Conservation (phyloP, 2,113 vertebrate genomes). For the Echinops telfairi region DNA sequence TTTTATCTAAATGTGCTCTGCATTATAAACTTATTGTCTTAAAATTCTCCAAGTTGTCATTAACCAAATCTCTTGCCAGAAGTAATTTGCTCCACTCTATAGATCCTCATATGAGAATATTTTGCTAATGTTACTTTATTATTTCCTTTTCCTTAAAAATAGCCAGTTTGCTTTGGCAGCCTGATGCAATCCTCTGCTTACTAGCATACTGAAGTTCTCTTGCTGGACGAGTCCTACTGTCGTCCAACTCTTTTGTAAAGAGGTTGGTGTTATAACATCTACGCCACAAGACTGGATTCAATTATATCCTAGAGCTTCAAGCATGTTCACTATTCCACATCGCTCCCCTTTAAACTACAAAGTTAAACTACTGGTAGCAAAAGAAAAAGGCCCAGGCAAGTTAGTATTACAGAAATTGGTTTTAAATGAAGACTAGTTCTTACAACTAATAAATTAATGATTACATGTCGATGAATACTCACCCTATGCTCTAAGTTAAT, state of each 20-base stretch:
- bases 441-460: conserved; percentile 39
- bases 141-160: conserved; percentile 62
- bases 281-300: conserved; percentile 24
- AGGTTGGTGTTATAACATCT: background rate
- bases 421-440: background rate
- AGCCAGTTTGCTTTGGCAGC: conserved; percentile 8
- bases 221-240: background rate
- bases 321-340: conserved; percentile 32
- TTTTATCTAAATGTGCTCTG: conserved; percentile 78
- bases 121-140: conserved; percentile 60
- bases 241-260: background rate
- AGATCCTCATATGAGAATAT: conserved; percentile 69
- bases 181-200: conserved; percentile 1
- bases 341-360: conserved; percentile 24
- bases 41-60: conserved; percentile 79
- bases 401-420: background rate
- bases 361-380: conserved; percentile 25
- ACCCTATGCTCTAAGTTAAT: background rate
- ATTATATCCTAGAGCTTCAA: conserved; percentile 27
- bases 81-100: conserved; percentile 52
- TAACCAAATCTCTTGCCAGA: conserved; percentile 78
- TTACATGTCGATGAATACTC: conserved; percentile 22
- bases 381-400: background rate
- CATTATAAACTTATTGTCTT: conserved; percentile 77
- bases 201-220: background rate